Evolutionary conservation across 2,113 vertebrate genomes (phyloP), one percentile per base, ranked within the genome.

Genomic region (Daubentonia madagascariensis): DNA sequence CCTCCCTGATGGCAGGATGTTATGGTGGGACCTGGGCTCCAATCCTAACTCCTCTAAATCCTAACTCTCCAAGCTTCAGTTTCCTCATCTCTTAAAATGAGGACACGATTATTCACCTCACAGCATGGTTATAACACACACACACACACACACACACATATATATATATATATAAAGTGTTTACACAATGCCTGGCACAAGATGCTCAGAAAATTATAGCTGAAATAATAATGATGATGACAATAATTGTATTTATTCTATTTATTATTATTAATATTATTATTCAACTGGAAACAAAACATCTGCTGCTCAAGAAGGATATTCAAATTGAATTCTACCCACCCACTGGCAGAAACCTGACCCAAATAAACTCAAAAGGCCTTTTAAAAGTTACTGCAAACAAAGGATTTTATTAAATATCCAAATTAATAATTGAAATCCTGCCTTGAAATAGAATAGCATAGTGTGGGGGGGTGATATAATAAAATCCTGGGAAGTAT

Each of bases 261-360:
- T 85, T 96, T 89, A 91, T 91, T n/a, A 59, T 83, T 90, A 94
- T 92, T 96, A 96, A 76, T 89, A 92, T 86, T 93, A 89, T 57
- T 94, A 90, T 92, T 90, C 97, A 94, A 96, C 97, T 97, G 91
- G 97, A 98, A 98, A 97, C 76, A 68, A 90, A 96, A 96, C 88
- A 94, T 94, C 97, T 97, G 92, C 90, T 96, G 70, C 79, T 96
- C 72, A 96, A 68, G 89, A 92, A 97, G 79, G 50, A 63, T 81
- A 87, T 73, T 76, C 85, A 87, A 72, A 87, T 67, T 83, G 92
- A 93, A 73, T 59, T 78, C 86, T 57, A 88, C 80, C 50, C 94
- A 78, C 50, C 91, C 68, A 5, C 6, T 4, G 91, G 97, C 95
- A 85, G 92, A 94, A 89, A 20, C n/a, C 61, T 2, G 16, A 63